phyloP scores from a whole-genome alignment of 37 sponge, comb jelly and placozoan species.

The Spongia lamella region DNA sequence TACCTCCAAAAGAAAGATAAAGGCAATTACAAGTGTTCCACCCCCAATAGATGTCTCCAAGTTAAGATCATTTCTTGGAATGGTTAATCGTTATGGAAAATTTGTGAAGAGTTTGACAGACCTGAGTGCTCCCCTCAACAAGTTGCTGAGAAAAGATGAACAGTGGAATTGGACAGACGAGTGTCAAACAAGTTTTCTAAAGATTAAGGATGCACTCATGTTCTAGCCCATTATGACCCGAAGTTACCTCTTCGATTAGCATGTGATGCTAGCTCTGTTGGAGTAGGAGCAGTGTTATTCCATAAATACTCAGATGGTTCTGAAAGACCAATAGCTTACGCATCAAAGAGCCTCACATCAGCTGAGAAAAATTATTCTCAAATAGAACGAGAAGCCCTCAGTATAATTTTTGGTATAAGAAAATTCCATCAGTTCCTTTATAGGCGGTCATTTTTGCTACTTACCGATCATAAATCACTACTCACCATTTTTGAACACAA shows the following conservation, averaged over 20 bases:
- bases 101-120: too few species aligned
- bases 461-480: neutral
- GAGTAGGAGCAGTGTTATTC: slow-evolving; percentile 10
- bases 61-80: too few species aligned
- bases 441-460: neutral
- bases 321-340: neutral
- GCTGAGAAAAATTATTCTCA: neutral
- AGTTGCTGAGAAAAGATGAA: too few species aligned
- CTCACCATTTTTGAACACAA: slow-evolving; percentile 9
- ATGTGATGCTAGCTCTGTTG: neutral
- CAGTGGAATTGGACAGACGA: too few species aligned
- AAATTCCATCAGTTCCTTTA: slow-evolving; percentile 10
- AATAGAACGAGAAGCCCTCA: slow-evolving; percentile 4
- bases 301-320: neutral
- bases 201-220: neutral
- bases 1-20: too few species aligned
- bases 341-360: slow-evolving; percentile 5
- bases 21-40: too few species aligned
- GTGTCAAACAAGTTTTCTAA: neutral
- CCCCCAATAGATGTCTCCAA: too few species aligned
- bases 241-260: too few species aligned
- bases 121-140: too few species aligned
- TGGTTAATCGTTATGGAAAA: too few species aligned
- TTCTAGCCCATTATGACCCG: too few species aligned
- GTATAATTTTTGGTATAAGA: neutral